Evolutionary conservation across 2,888 invertebrate species (phyloP), one percentile per base, ranked within the genome.

Genomic region (Nowickia ferox): DNA sequence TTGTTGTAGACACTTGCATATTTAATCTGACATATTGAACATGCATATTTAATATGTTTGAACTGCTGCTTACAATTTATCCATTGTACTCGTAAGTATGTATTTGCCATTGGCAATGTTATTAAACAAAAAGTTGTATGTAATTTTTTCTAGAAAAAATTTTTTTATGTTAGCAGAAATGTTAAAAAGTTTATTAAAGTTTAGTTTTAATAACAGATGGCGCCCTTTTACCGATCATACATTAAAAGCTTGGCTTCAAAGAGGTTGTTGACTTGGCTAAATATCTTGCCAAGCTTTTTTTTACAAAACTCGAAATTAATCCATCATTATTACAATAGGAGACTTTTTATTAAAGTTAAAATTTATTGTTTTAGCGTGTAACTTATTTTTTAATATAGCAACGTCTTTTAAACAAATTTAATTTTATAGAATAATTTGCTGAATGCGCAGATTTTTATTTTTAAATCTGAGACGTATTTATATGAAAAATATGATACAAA

Each of bases 11-110:
- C 30, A 38, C 2, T 72, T 80, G 38, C 55, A 53, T 51, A 13
- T 30, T 38, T 59, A 66, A 59, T 59, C 9, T 42, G 22, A 53
- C 68, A 53, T 74, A 84, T 80, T 72, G 48, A 72, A 77, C 42
- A 84, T 84, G 72, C 77, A 81, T 81, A 84, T 77, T 80, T n/a
- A n/a, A 69, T 76, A 57, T 61, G 48, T 79, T 84, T 75, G 40
- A 75, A 75, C 51, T 69, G 59, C 68, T 59, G 61, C 38, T 55
- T 55, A 48, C 44, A 66, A 76, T 77, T 77, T 72, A 65, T 77
- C 59, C 66, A 19, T 55, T 72, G 55, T 59, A 15, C 10, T n/a
- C n/a, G n/a, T n/a, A n/a, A n/a, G n/a, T n/a, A n/a, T n/a, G n/a
- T n/a, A n/a, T n/a, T n/a, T n/a, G n/a, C n/a, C 30, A 30, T 30